Base-by-base conservation (phyloP, 2,888 invertebrate genomes). In the Drosophila bunnanda region DNA sequence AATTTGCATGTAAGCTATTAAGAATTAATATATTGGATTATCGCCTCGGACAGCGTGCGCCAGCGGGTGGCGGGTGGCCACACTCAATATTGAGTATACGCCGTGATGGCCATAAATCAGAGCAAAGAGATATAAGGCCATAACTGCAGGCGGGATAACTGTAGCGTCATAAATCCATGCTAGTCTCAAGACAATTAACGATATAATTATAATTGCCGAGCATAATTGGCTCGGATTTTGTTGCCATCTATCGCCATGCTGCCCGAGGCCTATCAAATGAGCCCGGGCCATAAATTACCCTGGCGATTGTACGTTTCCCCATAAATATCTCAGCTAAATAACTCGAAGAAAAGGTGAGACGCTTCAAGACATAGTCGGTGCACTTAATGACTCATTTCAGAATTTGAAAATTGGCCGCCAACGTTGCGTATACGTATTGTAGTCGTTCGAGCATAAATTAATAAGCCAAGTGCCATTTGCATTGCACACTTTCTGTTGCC, bases 401-500 rank as follows among this genome's bases (percentile, higher is more conserved):
- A 34, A 34, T 52, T 52, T 52, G 9, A 34, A 52, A 52, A 52
- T 52, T 52, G 34, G 52, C 61, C 54, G 65, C 22, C 52, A 43
- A 39, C 69, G 56, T 38, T 66, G 73, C 82, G 88, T 77, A 84
- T 88, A 79, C 82, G 59, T 88, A 74, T 50, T 60, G 57, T 36
- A 30, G 48, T 39, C 75, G 67, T 20, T 41, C 60, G 53, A 62
- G 72, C 66, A 80, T 86, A 75, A 78, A 78, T 70, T 78, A 73
- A 53, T 46, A 48, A 52, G 61, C 55, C 60, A 74, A 69, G 60
- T 71, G 66, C 44, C 53, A 59, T 36, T 48, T 46, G 15, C 58
- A 55, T 46, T 82, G 82, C 82, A 75, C 84, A 81, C 55, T 71
- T 59, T 28, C 69, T 76, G 88, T 82, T 85, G 73, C 76, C 68